A percentile compares a stretch with the other conserved stretches of the same genome.
Conservation (phyloP, 2,113 vertebrate genomes). For the Corythaixoides concolor region DNA sequence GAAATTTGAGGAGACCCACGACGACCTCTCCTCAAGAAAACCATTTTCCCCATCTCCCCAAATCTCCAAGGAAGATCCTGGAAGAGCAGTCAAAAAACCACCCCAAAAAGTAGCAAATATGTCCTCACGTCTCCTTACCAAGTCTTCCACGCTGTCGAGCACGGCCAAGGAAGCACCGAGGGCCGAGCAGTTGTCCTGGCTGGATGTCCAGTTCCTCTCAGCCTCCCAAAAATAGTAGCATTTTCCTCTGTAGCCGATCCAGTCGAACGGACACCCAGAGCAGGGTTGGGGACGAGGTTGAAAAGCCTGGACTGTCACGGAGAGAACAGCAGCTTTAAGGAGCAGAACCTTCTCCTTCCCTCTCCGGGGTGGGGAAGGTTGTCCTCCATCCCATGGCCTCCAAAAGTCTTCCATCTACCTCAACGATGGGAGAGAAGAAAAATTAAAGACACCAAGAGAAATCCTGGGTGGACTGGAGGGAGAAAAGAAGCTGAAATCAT, state of each 20-base stretch:
- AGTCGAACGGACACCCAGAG: not conserved
- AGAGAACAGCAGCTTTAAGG: fast-evolving
- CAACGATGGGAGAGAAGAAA: not conserved
- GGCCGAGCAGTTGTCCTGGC: not conserved
- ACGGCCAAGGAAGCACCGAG: conserved; percentile 29
- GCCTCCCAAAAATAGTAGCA: conserved; percentile 37
- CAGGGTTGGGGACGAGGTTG: not conserved
- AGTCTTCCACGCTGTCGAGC: not conserved
- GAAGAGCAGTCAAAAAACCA: not conserved
- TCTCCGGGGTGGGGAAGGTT: not conserved
- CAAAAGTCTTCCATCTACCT: not conserved
- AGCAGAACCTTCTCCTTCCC: not conserved
- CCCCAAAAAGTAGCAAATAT: not conserved
- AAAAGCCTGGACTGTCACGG: conserved; percentile 7
- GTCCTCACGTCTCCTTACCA: not conserved
- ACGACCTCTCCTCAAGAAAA: not conserved
- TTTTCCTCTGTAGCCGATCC: conserved; percentile 24
- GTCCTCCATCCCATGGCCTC: not conserved
- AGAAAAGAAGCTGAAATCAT: not conserved
- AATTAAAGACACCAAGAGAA: not conserved
- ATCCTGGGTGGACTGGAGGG: not conserved
- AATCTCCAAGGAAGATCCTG: not conserved
- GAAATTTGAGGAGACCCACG: not conserved
- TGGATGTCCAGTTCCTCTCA: conserved; percentile 4
- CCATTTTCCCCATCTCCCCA: not conserved